These are phyloP conservation scores for Unio pictorum DNA, from an alignment of 2,888 invertebrate species.

Conservation along the genomic window DNA sequence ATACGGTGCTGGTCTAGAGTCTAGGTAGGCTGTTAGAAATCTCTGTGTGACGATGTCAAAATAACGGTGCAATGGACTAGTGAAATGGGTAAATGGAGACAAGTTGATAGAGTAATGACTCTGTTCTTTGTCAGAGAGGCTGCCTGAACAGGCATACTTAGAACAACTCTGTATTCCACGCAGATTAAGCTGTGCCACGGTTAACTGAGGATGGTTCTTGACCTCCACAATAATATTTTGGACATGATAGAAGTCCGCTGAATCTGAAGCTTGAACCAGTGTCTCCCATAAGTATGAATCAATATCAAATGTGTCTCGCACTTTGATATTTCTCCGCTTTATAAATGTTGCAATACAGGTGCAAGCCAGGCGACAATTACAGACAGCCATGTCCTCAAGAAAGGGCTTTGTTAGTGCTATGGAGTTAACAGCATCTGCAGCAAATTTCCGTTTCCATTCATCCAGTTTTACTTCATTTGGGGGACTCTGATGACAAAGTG, in stretches of 20 bases:
- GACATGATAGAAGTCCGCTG: slow-evolving; percentile 35
- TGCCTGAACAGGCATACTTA: slow-evolving; percentile 46
- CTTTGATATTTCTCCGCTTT: slow-evolving; percentile 27
- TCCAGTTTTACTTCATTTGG: slow-evolving; percentile 44
- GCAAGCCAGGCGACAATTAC: slow-evolving; percentile 50
- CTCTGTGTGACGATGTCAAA: slow-evolving; percentile 62
- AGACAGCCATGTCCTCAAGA: slow-evolving; percentile 38
- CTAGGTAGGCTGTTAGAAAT: slow-evolving; percentile 49
- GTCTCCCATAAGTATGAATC: slow-evolving; percentile 39
- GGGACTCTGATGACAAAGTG: slow-evolving; percentile 49
- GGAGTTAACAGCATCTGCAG: slow-evolving; percentile 56
- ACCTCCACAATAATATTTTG: slow-evolving; percentile 52
- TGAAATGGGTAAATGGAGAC: slow-evolving; percentile 50
- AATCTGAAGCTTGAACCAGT: slow-evolving; percentile 35
- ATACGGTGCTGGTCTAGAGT: slow-evolving; percentile 46
- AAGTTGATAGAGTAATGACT: slow-evolving; percentile 54
- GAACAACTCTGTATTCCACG: slow-evolving; percentile 43
- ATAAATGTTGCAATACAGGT: slow-evolving; percentile 47
- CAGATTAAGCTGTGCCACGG: slow-evolving; percentile 51
- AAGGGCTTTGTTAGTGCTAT: slow-evolving; percentile 58
- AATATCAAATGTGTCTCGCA: slow-evolving; percentile 41
- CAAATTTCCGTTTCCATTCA: slow-evolving; percentile 52
- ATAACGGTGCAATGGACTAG: slow-evolving; percentile 59
- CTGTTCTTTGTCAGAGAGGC: slow-evolving; percentile 9
- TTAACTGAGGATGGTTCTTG: slow-evolving; percentile 57